These are phyloP conservation scores for Chydorus sphaericus DNA, from an alignment of 2,888 invertebrate genomes.

Conservation along the genomic window DNA sequence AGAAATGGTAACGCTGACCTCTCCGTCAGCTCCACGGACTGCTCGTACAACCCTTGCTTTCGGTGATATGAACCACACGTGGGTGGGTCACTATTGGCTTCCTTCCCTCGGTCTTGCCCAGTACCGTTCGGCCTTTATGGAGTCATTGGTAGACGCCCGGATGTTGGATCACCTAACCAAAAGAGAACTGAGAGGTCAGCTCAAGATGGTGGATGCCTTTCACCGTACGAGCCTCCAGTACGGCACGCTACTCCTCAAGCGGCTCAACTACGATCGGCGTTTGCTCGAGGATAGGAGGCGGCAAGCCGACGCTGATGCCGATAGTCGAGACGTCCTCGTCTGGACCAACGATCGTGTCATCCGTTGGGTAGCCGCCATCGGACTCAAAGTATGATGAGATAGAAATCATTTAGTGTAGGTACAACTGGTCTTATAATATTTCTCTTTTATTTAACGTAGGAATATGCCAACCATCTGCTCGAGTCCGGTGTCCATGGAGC, in stretches of 20 bases:
- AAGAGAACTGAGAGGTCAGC: slow-evolving; percentile 87
- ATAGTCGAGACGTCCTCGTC: slow-evolving; percentile 77
- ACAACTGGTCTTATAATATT: no score
- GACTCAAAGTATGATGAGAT: slow-evolving; percentile 55
- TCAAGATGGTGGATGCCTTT: slow-evolving; percentile 99
- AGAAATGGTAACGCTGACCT: slow-evolving; percentile 98
- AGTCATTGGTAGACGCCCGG: slow-evolving; percentile 95
- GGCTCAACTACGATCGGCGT: slow-evolving; percentile 90
- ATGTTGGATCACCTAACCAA: slow-evolving; percentile 99
- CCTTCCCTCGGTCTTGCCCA: slow-evolving; percentile 89
- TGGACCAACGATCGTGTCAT: slow-evolving; percentile 98
- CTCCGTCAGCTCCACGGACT: slow-evolving; percentile 93
- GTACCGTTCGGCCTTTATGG: slow-evolving; percentile 98
- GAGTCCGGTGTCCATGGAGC: slow-evolving; percentile 99
- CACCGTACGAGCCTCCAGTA: slow-evolving; percentile 96
- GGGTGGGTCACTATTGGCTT: slow-evolving; percentile 98
- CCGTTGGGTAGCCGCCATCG: slow-evolving; percentile 84
- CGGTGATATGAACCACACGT: slow-evolving; percentile 99
- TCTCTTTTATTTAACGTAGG: slow-evolving; percentile 37
- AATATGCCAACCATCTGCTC: slow-evolving; percentile 85
- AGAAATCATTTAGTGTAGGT: background rate
- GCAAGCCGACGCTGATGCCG: slow-evolving; percentile 67
- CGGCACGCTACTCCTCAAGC: slow-evolving; percentile 92
- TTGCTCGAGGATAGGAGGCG: slow-evolving; percentile 82
- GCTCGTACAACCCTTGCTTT: slow-evolving; percentile 86